Percentiles rank a stretch among this genome's conserved stretches.
These are phyloP conservation scores for Drosophila ercepeae DNA, from an alignment of 1,140 invertebrate species.

Conservation along the genomic window DNA sequence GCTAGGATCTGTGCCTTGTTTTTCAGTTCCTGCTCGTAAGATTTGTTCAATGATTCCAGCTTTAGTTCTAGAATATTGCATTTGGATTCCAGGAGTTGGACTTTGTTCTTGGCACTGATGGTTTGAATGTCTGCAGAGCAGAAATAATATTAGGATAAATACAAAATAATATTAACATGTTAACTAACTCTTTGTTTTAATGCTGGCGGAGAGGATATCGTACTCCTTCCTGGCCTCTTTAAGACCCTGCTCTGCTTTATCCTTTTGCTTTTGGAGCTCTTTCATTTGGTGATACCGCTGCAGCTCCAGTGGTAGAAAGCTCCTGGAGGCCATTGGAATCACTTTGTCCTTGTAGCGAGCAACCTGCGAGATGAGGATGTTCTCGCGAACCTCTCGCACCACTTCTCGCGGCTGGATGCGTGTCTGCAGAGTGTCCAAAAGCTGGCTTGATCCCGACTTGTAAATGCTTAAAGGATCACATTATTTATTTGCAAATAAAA, in stretches of 20 bases:
- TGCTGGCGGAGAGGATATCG: constrained; percentile 44
- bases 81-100: constrained; percentile 43
- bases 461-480: constrained; percentile 54
- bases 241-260: constrained; percentile 27
- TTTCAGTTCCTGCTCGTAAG: constrained; percentile 44
- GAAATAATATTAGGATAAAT: background rate
- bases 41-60: constrained; percentile 47
- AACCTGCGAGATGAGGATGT: constrained; percentile 64
- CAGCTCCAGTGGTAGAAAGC: constrained; percentile 62
- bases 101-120: constrained; percentile 54
- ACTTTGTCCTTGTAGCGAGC: constrained; percentile 52
- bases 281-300: constrained; percentile 64
- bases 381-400: constrained; percentile 60
- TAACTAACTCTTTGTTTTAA: constrained; percentile 71
- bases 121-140: constrained; percentile 62
- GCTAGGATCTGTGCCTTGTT: constrained; percentile 56
- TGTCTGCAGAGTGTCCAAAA: constrained; percentile 58
- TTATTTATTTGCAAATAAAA: background rate
- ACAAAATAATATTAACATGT: too few species aligned
- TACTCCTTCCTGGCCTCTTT: constrained; percentile 54
- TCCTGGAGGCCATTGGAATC: constrained; percentile 52
- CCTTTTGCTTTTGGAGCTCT: constrained; percentile 53
- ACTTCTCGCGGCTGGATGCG: constrained; percentile 59
- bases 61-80: constrained; percentile 62
- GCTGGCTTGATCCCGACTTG: constrained; percentile 64